Base-by-base conservation (phyloP, 2,113 vertebrate genomes). In the Pyxicephalus adspersus region DNA sequence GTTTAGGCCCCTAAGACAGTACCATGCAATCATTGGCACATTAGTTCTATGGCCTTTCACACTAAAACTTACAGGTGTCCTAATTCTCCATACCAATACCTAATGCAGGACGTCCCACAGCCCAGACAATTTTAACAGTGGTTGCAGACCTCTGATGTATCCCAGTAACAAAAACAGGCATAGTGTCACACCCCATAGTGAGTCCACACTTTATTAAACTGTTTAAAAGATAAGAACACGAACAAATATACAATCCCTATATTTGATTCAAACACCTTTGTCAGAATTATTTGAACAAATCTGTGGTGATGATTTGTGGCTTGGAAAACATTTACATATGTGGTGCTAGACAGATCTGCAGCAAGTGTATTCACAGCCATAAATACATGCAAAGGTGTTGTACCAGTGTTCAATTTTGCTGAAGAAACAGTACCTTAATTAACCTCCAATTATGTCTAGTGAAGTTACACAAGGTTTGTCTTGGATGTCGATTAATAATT, bases 391-490 rank as follows among this genome's bases (percentile, higher is more conserved):
- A 63, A 45, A 64, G 67, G 34, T 64, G 78, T 73, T 64, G 57
- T 15, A 26, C 15, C 78, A 81, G 20, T 22, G 50, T 0, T 54
- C 16, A 23, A 20, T 26, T 63, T 20, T 26, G n/a, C 25, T 73
- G 58, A 20, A 23, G 31, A 64, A 26, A 64, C 58, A 38, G 31
- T 74, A 81, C 79, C 68, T 81, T 74, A 81, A 81, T 74, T 65
- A 74, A 81, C 68, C 79, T 81, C 28, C 66, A 38, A 65, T 64
- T 54, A 78, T 25, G 52, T 29, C 76, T 78, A 57, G 16, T 3
- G 51, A 45, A 23, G 71, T 29, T 58, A 23, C 55, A 9, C 31
- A 23, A 19, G 29, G 29, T 60, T 34, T 60, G 71, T 74, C 71
- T 75, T 29, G 22, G 55, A 13, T 50, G 72, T 63, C 72, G 45